Conservation (phyloP, 1,140 invertebrate species). For the Temnothorax curvispinosus region DNA sequence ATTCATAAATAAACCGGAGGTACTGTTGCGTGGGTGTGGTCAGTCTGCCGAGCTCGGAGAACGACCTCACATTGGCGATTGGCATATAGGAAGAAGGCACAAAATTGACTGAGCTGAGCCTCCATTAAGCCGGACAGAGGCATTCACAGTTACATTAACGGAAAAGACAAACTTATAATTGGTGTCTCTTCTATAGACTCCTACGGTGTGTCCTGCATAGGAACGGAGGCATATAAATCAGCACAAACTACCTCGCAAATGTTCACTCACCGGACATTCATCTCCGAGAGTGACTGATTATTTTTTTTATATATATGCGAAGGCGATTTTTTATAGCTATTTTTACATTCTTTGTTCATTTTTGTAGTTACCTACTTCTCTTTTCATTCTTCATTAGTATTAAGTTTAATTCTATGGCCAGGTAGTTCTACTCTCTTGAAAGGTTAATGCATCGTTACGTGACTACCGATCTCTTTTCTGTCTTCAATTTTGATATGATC, state of each 20-base stretch:
- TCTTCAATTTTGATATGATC: not conserved
- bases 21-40: constrained; percentile 68
- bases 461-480: constrained; percentile 1
- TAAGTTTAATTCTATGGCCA: not conserved
- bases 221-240: not conserved
- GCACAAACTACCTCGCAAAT: not conserved
- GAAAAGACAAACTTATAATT: constrained; percentile 25
- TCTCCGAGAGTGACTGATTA: not conserved
- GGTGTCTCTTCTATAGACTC: not conserved
- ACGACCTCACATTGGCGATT: constrained; percentile 57
- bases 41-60: constrained; percentile 32
- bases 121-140: not conserved
- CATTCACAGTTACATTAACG: constrained; percentile 3
- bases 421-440: not conserved
- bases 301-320: not conserved
- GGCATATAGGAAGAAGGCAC: constrained; percentile 33
- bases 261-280: not conserved
- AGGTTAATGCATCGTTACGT: constrained; percentile 4
- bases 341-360: not conserved
- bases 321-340: not conserved
- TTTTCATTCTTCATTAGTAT: not conserved
- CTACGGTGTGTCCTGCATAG: not conserved
- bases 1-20: constrained; percentile 63
- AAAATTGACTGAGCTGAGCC: constrained; percentile 19
- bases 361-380: not conserved